Base-by-base conservation (phyloP, 2,797 vertebrate species). In the Phataginus tetradactyla region DNA sequence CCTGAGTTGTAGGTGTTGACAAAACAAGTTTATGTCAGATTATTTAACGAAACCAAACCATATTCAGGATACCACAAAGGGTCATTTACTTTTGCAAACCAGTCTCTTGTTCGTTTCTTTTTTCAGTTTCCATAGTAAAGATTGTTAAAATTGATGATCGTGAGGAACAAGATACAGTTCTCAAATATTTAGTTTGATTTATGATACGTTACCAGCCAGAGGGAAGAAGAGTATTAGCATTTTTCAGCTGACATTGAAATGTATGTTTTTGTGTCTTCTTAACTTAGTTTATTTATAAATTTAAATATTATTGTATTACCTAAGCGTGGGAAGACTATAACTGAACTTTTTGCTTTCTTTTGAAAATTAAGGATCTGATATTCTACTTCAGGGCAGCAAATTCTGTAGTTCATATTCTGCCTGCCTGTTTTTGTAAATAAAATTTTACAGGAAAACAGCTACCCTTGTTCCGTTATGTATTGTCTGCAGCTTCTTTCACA, bases 31-130 rank as follows among this genome's bases (percentile, higher is more conserved):
- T 34, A 23, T 75, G 59, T 68, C 55, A 64, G 27, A 3, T 61
- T 72, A 92, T 71, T 74, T 88, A 96, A 37, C 69, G n/a, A 93
- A 96, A 91, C 81, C 42, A 74, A 51, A 39, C 37, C 27, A 59
- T 34, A 78, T 79, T 81, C 37, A 63, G 29, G 18, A 51, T 84
- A 83, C 66, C 13, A 77, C 34, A 37, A 27, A 64, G 14, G 34
- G 20, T 84, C 45, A 86, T 91, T 78, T 83, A n/a, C 66, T 93
- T 86, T 68, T 90, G 64, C 21, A 89, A 68, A 42, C 12, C 27
- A 63, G 1, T 84, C 23, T 59, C 8, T 94, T 57, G 8, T 63
- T 80, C 5, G 0, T n/a, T 23, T 37, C 1, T 81, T 87, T 87
- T 39, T 90, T 21, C 6, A 74, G 1, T 51, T 91, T 51, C 2